phyloP scores from a whole-genome alignment of 1,140 invertebrate species.

The Sinonovacula constricta region DNA sequence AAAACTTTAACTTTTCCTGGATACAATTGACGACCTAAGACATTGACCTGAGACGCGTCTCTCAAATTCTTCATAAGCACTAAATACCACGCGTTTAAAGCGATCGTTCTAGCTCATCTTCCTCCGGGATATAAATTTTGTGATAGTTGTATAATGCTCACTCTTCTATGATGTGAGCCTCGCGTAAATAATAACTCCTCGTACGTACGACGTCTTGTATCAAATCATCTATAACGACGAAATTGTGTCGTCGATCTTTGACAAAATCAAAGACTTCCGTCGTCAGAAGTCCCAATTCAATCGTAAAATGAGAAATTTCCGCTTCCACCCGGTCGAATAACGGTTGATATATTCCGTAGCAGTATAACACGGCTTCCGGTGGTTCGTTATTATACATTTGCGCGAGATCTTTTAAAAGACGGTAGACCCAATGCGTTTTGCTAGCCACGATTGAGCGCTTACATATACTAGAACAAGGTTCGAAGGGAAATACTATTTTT shows the following conservation, averaged over 20 bases:
- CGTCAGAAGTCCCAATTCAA: neutral
- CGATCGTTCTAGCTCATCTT: no score
- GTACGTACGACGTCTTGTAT: neutral
- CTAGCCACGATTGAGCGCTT: neutral
- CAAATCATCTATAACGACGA: neutral
- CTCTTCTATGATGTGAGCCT: conserved; percentile 13
- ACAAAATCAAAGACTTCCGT: neutral
- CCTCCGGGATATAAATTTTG: neutral
- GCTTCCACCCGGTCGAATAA: conserved; percentile 1
- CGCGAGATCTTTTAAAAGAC: neutral
- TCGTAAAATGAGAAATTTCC: neutral
- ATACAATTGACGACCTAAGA: no score
- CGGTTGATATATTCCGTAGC: no score
- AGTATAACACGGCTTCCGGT: neutral
- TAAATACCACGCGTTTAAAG: no score
- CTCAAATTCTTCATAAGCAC: no score
- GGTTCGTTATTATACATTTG: neutral
- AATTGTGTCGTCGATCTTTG: neutral
- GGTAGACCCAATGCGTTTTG: neutral
- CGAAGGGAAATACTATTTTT: no score
- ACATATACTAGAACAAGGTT: no score
- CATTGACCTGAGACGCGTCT: no score
- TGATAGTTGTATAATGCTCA: conserved; percentile 14
- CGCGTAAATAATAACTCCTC: conserved; percentile 1
- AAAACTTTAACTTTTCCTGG: neutral